A percentile compares a stretch with the other conserved stretches of the same genome.
These are phyloP conservation scores for Chelonus formosanus DNA, from an alignment of 2,888 invertebrate genomes.

Conservation along the genomic window DNA sequence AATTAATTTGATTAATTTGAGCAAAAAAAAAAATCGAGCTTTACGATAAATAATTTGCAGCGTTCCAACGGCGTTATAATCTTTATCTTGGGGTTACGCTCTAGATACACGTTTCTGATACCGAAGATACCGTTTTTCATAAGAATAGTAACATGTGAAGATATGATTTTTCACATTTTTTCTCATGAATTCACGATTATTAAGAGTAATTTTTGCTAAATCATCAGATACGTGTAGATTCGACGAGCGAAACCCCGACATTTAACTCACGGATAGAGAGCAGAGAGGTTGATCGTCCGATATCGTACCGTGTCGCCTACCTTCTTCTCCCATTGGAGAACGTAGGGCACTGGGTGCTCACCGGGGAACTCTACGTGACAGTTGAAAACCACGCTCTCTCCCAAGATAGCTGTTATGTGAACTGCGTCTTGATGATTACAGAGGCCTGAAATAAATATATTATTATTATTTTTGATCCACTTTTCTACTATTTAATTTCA, in stretches of 20 bases:
- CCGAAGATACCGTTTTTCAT: neutral
- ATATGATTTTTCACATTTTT: constrained; percentile 9
- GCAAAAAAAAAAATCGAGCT: constrained; percentile 39
- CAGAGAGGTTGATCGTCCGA: constrained; percentile 65
- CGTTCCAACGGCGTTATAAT: constrained; percentile 50
- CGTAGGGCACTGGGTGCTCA: constrained; percentile 95
- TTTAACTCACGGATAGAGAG: constrained; percentile 65
- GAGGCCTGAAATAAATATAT: constrained; percentile 68
- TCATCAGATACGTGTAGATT: constrained; percentile 49
- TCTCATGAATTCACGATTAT: neutral
- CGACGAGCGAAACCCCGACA: constrained; percentile 53
- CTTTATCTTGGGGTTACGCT: constrained; percentile 49
- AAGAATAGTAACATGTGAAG: neutral
- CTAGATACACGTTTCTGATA: constrained; percentile 35
- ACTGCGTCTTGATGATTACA: constrained; percentile 86
- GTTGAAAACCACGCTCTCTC: constrained; percentile 97
- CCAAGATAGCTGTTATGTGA: constrained; percentile 96
- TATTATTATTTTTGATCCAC: too few relatives aligned
- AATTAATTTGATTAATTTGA: neutral
- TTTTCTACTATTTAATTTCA: too few relatives aligned
- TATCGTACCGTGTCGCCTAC: constrained; percentile 96
- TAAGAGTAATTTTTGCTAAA: too few relatives aligned
- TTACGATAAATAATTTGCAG: constrained; percentile 49
- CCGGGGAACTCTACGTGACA: constrained; percentile 97
- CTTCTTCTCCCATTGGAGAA: constrained; percentile 99